phyloP scores from a whole-genome alignment of 2,113 vertebrate genomes.

The Sander lucioperca region DNA sequence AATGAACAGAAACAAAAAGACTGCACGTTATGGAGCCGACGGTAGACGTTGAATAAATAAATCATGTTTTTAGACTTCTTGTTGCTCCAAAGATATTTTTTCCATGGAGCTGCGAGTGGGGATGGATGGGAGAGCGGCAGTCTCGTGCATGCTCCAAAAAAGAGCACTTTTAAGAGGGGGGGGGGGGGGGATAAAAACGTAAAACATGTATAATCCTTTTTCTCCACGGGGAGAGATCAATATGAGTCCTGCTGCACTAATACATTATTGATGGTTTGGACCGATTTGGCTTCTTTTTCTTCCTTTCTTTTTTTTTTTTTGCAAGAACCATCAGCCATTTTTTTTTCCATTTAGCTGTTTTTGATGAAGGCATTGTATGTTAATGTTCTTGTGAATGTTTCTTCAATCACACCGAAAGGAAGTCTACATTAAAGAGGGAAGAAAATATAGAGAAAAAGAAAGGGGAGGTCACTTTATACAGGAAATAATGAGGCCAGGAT shows the following conservation, averaged over 20 bases:
- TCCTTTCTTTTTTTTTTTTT: neutral
- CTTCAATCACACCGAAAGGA: neutral
- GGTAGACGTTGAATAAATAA: constrained; percentile 25
- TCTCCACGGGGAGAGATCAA: constrained; percentile 8
- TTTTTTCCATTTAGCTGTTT: constrained; percentile 1
- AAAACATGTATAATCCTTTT: neutral
- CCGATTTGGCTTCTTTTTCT: neutral
- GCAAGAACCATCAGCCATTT: constrained; percentile 5
- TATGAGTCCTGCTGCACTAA: constrained; percentile 1
- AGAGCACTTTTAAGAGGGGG: neutral
- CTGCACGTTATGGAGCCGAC: constrained; percentile 1
- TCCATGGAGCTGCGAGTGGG: constrained; percentile 6
- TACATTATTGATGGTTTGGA: constrained; percentile 23
- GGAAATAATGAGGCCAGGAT: constrained; percentile 23
- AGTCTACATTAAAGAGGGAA: neutral
- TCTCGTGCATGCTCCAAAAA: neutral
- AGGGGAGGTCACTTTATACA: neutral
- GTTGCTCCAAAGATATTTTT: constrained; percentile 20
- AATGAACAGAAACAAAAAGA: constrained; percentile 56
- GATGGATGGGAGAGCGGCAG: neutral
- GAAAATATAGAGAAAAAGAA: neutral
- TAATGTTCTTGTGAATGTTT: constrained; percentile 33
- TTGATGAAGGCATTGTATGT: constrained; percentile 50
- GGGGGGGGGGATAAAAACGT: neutral
- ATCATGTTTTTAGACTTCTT: constrained; percentile 40